Conservation (phyloP, 30 jellyfish, hydroid and myxozoan species). For the Pelagia noctiluca region DNA sequence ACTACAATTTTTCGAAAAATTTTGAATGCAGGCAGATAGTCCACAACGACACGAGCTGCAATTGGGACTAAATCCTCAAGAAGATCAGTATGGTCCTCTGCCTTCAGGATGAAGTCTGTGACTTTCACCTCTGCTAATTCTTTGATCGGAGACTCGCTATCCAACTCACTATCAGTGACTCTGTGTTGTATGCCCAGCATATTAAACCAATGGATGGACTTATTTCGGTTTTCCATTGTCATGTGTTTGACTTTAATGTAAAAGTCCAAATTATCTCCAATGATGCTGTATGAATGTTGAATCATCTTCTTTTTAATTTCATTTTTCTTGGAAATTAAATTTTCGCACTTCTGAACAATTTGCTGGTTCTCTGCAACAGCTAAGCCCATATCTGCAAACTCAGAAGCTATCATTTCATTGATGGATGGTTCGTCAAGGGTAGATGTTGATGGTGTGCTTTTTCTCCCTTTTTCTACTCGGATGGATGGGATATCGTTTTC, state of each 20-base stretch:
- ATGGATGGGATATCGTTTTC: background rate
- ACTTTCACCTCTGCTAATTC: background rate
- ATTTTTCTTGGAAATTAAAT: background rate
- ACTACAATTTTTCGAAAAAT: conserved; percentile 18
- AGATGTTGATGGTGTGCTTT: background rate
- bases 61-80: conserved; percentile 1
- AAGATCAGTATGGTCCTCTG: background rate
- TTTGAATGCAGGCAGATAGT: conserved; percentile 15
- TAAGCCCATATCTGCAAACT: background rate
- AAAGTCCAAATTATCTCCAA: conserved; percentile 15
- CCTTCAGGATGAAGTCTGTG: background rate
- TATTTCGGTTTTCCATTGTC: background rate
- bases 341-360: background rate
- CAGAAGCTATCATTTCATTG: background rate
- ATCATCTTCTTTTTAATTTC: background rate
- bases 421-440: background rate
- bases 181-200: background rate
- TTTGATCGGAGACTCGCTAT: background rate
- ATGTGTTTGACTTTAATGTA: background rate
- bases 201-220: conserved; percentile 11
- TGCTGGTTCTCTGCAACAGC: background rate
- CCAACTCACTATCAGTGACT: background rate
- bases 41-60: conserved; percentile 11
- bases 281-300: background rate
- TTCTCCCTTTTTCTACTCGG: background rate